Evolutionary conservation across 2,797 vertebrate species (phyloP), one percentile per base, ranked within the genome.

Genomic region (Gouania willdenowi): DNA sequence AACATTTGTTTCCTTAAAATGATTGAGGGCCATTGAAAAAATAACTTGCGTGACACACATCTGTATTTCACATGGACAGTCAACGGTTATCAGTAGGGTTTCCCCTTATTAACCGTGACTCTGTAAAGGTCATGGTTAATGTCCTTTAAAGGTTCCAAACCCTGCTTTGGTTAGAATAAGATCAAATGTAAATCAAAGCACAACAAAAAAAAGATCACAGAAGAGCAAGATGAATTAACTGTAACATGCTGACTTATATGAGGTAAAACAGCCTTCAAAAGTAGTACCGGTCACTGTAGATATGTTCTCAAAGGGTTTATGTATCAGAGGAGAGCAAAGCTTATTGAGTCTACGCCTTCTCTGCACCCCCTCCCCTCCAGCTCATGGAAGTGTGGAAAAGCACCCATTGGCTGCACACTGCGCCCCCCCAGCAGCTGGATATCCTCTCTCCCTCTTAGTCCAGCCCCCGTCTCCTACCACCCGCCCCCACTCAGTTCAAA

Each of bases 131-230:
- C 42, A 21, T 4, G 5, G 3, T 36, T 46, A 30, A 17, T 18
- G 12, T 31, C 47, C 21, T 14, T 26, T n/a, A n/a, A n/a, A n/a
- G n/a, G n/a, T n/a, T 35, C 46, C 49, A 34, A 27, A 16, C 32
- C 11, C n/a, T 14, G 27, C 52, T 43, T 39, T 22, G 26, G 43
- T 30, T 41, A 38, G 43, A 63, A 34, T 23, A 23, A 55, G 29
- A 71, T 78, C 39, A 77, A 75, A 71, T 66, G 71, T 58, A 34
- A 71, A 77, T 69, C 55, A 56, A 58, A 34, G 66, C 46, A 26
- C n/a, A n/a, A n/a, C n/a, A n/a, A n/a, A n/a, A 14, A 27, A 6
- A 10, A 52, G 38, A 69, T 77, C 66, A 75, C 59, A 72, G 25
- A 19, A 14, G 16, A 56, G 14, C 36, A 35, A 10, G 23, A 12